These are phyloP conservation scores for Acrocyrtus sp. DNA, from an alignment of 2,888 invertebrate genomes.

Conservation along the genomic window DNA sequence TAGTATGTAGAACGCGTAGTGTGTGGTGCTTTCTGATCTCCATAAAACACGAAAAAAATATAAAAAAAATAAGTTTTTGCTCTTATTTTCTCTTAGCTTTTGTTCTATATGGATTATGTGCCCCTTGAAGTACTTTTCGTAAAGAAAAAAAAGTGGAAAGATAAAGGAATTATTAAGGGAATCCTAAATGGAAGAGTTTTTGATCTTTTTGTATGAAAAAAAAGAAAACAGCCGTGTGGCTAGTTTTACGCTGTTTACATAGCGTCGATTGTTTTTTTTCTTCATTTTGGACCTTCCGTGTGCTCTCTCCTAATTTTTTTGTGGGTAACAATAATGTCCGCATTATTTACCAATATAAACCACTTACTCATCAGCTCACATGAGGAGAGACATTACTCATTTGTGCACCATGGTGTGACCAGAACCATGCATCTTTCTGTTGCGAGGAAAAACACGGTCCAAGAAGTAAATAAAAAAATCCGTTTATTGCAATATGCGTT, in stretches of 20 bases:
- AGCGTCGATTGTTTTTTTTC: slow-evolving; percentile 14
- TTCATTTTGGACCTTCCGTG: slow-evolving; percentile 40
- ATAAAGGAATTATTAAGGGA: slow-evolving; percentile 16
- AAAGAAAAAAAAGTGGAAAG: neutral
- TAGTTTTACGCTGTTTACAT: slow-evolving; percentile 12
- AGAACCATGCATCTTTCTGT: slow-evolving; percentile 40
- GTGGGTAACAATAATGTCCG: neutral
- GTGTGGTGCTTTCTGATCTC: too few relatives aligned
- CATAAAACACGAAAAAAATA: neutral
- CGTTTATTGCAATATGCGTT: too few relatives aligned
- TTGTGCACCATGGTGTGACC: slow-evolving; percentile 50
- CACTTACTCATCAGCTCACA: slow-evolving; percentile 29
- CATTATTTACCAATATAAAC: neutral
- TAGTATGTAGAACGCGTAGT: slow-evolving; percentile 23
- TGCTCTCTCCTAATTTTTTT: slow-evolving; percentile 2
- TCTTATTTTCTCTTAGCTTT: neutral
- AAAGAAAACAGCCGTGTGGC: slow-evolving; percentile 27
- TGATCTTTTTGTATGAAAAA: slow-evolving; percentile 33
- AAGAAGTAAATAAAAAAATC: slow-evolving; percentile 22
- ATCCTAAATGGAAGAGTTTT: too few relatives aligned
- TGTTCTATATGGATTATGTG: slow-evolving; percentile 24
- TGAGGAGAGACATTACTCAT: slow-evolving; percentile 46
- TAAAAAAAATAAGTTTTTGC: neutral
- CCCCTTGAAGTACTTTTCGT: too few relatives aligned
- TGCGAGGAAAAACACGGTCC: slow-evolving; percentile 2